Conservation (phyloP, 2,888 invertebrate species). For the Pollenia amentaria region DNA sequence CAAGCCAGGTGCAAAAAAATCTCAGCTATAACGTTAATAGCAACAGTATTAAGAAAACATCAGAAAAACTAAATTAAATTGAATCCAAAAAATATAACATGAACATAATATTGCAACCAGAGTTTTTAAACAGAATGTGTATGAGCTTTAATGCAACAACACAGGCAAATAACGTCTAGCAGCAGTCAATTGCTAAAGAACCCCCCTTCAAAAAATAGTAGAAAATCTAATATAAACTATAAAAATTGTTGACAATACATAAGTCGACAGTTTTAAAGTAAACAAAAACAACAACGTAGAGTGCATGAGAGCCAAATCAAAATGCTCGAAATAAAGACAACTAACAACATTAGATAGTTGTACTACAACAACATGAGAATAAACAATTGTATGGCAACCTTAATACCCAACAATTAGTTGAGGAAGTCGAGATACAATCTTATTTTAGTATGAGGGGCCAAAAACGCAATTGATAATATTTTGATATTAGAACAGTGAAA, state of each 20-base stretch:
- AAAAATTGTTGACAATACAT: constrained; percentile 69
- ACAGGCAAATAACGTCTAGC: constrained; percentile 46
- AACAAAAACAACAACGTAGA: constrained; percentile 29
- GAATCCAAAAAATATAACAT: constrained; percentile 64
- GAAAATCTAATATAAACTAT: constrained; percentile 58
- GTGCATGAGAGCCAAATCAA: constrained; percentile 26
- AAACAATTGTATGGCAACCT: constrained; percentile 35
- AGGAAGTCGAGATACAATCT: constrained; percentile 54
- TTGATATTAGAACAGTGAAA: too few species aligned
- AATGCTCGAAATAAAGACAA: constrained; percentile 46
- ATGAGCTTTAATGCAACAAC: constrained; percentile 52
- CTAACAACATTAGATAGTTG: constrained; percentile 3
- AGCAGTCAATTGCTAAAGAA: constrained; percentile 33
- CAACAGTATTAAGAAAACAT: constrained; percentile 21
- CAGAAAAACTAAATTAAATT: constrained; percentile 55
- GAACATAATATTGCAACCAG: constrained; percentile 55
- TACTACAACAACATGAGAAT: not conserved
- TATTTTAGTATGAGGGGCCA: constrained; percentile 23
- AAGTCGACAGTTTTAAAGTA: constrained; percentile 63
- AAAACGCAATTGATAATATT: not conserved
- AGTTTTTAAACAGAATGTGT: constrained; percentile 55
- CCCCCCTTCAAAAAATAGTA: constrained; percentile 37
- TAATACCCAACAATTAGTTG: constrained; percentile 52
- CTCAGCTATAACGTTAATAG: constrained; percentile 34
- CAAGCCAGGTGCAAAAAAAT: constrained; percentile 71